Conservation (phyloP, 2,888 invertebrate species). For the Proisotoma minuta region DNA sequence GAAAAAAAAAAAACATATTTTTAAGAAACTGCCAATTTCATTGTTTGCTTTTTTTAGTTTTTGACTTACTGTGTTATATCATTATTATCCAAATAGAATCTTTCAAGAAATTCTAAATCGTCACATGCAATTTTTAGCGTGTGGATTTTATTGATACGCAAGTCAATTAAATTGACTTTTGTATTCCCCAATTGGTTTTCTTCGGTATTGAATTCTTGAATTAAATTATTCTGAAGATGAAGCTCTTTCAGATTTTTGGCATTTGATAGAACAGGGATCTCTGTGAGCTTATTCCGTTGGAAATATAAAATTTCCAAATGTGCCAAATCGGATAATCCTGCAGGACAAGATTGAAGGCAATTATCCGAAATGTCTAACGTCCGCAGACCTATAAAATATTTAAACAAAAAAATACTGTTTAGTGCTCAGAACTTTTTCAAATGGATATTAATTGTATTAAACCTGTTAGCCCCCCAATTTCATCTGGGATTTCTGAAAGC, state of each 20-base stretch:
- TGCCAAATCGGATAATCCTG: conserved; percentile 54
- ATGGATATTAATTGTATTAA: conserved; percentile 47
- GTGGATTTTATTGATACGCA: conserved; percentile 42
- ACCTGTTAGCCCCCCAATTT: conserved; percentile 78
- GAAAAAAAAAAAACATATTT: no score
- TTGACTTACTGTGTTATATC: conserved; percentile 55
- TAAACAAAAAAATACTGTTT: not conserved
- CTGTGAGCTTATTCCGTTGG: conserved; percentile 72
- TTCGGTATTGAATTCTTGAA: conserved; percentile 50
- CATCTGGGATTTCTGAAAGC: conserved; percentile 69
- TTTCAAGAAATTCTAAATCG: conserved; percentile 62
- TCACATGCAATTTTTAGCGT: conserved; percentile 32
- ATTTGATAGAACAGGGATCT: conserved; percentile 72
- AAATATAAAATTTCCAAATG: conserved; percentile 71
- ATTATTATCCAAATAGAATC: conserved; percentile 81
- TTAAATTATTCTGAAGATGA: conserved; percentile 75
- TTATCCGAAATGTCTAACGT: conserved; percentile 41
- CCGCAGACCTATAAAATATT: conserved; percentile 28
- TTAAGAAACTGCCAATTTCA: not conserved
- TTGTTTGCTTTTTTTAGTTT: not conserved
- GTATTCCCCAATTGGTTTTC: conserved; percentile 28
- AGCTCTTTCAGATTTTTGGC: conserved; percentile 73
- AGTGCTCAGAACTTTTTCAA: no score
- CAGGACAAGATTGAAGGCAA: conserved; percentile 22
- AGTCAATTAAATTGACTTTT: conserved; percentile 41